Conservation (phyloP, 2,113 vertebrate genomes). For the Smithornis capensis region DNA sequence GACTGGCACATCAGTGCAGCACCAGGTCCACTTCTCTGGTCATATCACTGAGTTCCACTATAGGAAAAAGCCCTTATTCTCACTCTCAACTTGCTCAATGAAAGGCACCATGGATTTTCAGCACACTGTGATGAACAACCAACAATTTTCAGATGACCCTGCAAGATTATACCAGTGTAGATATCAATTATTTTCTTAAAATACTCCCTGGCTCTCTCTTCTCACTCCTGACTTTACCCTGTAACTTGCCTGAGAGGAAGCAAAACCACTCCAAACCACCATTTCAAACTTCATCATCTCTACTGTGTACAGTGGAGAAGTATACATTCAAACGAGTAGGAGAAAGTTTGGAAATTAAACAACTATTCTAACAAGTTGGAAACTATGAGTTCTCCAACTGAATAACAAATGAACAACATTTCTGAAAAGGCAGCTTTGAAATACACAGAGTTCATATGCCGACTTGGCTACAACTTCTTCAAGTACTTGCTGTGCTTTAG, state of each 20-base stretch:
- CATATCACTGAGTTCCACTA: background rate
- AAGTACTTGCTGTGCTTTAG: background rate
- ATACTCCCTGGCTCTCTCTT: background rate
- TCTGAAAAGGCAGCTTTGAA: background rate
- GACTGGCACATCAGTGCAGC: background rate
- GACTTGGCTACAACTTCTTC: background rate
- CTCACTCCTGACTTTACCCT: background rate
- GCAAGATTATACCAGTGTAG: background rate
- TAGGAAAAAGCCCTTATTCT: fast-evolving
- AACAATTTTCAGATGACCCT: background rate
- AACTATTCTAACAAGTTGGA: background rate
- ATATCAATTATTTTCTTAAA: background rate
- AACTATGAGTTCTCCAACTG: background rate
- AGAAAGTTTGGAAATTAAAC: background rate
- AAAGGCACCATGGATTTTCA: background rate
- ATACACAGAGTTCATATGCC: background rate
- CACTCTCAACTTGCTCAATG: background rate
- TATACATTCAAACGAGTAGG: fast-evolving
- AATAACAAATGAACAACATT: background rate
- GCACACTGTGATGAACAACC: background rate
- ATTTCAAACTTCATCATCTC: background rate
- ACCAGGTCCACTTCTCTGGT: background rate
- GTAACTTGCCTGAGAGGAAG: background rate
- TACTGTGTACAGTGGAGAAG: background rate
- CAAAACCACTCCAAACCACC: background rate